Evolutionary conservation across 2,888 invertebrate species (phyloP).

Genomic region (Branchellion lobata): DNA sequence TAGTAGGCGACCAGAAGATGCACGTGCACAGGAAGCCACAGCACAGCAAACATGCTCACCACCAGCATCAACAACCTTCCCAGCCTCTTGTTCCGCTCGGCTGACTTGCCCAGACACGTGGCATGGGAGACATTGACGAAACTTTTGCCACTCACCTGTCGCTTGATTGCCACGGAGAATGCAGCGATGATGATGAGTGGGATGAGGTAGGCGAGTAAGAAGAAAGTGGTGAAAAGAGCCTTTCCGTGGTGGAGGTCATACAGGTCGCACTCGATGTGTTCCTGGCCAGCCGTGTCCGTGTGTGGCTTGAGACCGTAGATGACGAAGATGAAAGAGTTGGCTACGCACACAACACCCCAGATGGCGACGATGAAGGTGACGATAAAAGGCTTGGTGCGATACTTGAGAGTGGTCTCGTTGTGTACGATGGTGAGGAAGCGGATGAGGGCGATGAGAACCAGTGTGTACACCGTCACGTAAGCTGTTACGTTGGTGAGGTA

Average conservation of each 20-base stretch:
- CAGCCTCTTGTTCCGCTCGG: constrained; percentile 49
- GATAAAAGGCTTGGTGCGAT: constrained; percentile 63
- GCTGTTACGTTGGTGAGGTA: constrained; percentile 86
- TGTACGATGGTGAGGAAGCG: constrained; percentile 50
- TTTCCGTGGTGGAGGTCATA: constrained; percentile 44
- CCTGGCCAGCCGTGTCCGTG: background rate
- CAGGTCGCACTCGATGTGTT: constrained; percentile 47
- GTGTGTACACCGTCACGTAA: constrained; percentile 80
- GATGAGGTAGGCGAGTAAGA: constrained; percentile 82
- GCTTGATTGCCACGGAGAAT: constrained; percentile 49
- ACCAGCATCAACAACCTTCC: constrained; percentile 52
- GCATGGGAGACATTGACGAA: background rate
- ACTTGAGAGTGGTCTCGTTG: constrained; percentile 66
- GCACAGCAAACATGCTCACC: constrained; percentile 52
- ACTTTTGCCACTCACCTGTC: background rate
- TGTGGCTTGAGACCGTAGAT: constrained; percentile 45
- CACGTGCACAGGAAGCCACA: constrained; percentile 54
- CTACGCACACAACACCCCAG: constrained; percentile 48
- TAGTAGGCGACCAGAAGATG: constrained; percentile 52
- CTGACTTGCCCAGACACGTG: constrained; percentile 21
- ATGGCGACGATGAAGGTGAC: constrained; percentile 44
- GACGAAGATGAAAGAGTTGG: constrained; percentile 49
- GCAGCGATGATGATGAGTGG: constrained; percentile 77
- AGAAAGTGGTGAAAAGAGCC: constrained; percentile 65
- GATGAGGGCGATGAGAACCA: constrained; percentile 47